Evolutionary conservation across 2,797 vertebrate genomes (phyloP).

Genomic region (Lutjanus argentimaculatus): DNA sequence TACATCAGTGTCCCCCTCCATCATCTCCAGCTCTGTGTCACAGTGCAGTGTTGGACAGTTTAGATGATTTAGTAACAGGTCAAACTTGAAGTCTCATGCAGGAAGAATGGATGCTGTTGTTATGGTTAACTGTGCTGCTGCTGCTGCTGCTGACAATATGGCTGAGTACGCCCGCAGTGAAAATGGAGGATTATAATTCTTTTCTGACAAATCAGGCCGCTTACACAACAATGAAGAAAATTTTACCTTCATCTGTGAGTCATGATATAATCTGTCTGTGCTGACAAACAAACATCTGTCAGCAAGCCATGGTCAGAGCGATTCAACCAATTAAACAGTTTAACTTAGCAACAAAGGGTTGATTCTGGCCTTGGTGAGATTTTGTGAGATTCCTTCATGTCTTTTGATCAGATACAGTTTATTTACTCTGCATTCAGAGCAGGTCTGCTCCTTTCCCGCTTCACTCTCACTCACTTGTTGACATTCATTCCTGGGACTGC

Average conservation of each 20-base stretch:
- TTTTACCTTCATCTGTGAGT: slow-evolving; percentile 5
- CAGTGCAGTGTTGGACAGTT: not conserved
- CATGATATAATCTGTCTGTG: slow-evolving; percentile 13
- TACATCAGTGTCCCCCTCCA: slow-evolving; percentile 36
- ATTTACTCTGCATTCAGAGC: slow-evolving; percentile 21
- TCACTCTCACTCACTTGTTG: not conserved
- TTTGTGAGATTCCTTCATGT: slow-evolving; percentile 28
- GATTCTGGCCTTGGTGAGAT: slow-evolving; percentile 41
- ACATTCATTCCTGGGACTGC: not conserved
- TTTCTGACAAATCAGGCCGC: slow-evolving; percentile 4
- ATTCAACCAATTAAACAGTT: slow-evolving; percentile 34
- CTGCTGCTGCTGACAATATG: slow-evolving; percentile 2
- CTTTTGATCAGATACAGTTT: slow-evolving; percentile 9
- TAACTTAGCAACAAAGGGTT: slow-evolving; percentile 26
- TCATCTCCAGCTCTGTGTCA: slow-evolving; percentile 9
- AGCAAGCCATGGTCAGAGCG: slow-evolving; percentile 27
- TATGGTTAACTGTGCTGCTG: slow-evolving; percentile 13
- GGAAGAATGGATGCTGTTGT: slow-evolving; percentile 36
- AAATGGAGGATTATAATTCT: slow-evolving; percentile 19
- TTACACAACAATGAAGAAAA: slow-evolving; percentile 23
- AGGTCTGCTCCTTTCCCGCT: slow-evolving; percentile 17
- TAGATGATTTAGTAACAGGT: slow-evolving; percentile 14
- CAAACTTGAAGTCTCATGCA: slow-evolving; percentile 9
- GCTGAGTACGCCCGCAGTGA: not conserved
- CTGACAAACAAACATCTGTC: slow-evolving; percentile 42